Base-by-base conservation (phyloP, 2,888 invertebrate genomes). In the Caenorhabditis afra region DNA sequence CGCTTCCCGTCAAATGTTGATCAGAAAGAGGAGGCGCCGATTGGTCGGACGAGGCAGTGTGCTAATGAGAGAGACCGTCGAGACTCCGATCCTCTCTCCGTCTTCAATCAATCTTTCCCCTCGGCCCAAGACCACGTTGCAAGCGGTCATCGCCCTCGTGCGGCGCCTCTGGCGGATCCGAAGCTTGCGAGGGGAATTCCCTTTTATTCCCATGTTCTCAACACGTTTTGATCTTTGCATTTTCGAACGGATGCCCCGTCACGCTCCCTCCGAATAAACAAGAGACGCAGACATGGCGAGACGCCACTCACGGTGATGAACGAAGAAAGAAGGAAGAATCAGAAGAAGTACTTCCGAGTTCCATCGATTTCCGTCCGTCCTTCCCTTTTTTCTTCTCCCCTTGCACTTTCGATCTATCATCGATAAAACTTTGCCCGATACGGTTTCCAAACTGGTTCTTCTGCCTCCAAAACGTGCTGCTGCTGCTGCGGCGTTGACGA, bases 161-260 rank as follows among this genome's bases (percentile, higher is more conserved):
- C 20, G 20, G 57, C 39, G 39, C 41, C 59, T 59, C 39, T 53
- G 18, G 10, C 11, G 41, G 16, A 55, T 18, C 37, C 35, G 22
- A 55, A 4, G 11, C 16, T 1, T 7, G 5, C 1, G 1, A 16
- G 23, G 16, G 14, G 37, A 11, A 12, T 39, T 14, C 37, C 39
- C 12, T 18, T 29, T 62, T 1, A 47, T 37, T 47, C 35, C 41
- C 50, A 65, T 29, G 52, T 49, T 65, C 45, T 16, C 37, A 22
- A 18, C 73, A 58, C 64, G 64, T 73, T 73, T 64, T 73, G 73
- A 64, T 73, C 73, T 73, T 73, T 73, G 64, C 64, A 73, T 73
- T 73, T 73, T 64, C 58, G 73, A 73, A 73, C 73, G 64, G 64
- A 64, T 71, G 29, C 35, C 47, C n/a, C n/a, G n/a, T n/a, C n/a